These are phyloP conservation scores for Leptinotarsa texana DNA, from an alignment of 1,140 invertebrate species.

Conservation along the genomic window DNA sequence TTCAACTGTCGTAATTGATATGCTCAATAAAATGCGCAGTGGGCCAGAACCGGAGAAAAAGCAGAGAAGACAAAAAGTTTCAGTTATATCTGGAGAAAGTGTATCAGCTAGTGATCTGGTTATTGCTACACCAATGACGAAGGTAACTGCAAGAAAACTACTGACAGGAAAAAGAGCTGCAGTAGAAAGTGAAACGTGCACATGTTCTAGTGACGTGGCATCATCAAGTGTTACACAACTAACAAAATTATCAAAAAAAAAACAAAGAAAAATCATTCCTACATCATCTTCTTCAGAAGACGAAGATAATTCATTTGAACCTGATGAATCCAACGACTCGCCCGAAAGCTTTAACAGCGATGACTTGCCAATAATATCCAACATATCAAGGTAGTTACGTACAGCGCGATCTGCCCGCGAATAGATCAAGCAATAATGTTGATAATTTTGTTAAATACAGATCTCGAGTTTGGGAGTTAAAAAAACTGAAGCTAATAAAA, in stretches of 20 bases:
- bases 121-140: too few relatives aligned
- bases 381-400: too few relatives aligned
- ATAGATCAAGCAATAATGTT: too few relatives aligned
- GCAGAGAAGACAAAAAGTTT: neutral
- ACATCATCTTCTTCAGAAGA: constrained; percentile 1
- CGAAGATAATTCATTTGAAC: neutral
- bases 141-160: too few relatives aligned
- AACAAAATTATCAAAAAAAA: neutral
- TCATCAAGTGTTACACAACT: neutral
- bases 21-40: neutral
- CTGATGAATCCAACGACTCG: constrained; percentile 1
- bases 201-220: neutral
- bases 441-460: too few relatives aligned
- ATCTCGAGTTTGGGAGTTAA: too few relatives aligned
- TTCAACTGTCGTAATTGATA: too few relatives aligned
- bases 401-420: too few relatives aligned
- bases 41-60: neutral
- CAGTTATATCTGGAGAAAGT: too few relatives aligned
- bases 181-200: neutral
- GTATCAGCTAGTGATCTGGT: too few relatives aligned
- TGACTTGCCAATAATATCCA: constrained; percentile 3
- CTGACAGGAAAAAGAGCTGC: neutral
- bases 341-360: neutral
- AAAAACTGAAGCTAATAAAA: too few relatives aligned
- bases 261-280: neutral